These are phyloP conservation scores for Rhopalosiphum maidis DNA, from an alignment of 1,140 invertebrate genomes.

Conservation along the genomic window DNA sequence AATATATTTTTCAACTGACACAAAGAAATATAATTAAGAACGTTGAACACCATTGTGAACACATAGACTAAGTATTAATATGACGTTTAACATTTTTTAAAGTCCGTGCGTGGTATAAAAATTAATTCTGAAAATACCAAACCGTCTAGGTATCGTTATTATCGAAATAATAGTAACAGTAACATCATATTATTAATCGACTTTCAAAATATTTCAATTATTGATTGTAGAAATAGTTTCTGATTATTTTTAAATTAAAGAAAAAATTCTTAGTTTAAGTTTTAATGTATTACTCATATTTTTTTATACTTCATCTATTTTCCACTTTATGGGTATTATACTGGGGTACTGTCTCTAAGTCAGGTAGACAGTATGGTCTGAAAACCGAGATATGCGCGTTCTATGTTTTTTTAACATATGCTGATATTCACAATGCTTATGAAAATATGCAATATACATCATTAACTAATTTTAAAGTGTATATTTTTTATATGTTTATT, in stretches of 20 bases:
- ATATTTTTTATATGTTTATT: too few relatives aligned
- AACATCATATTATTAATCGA: background rate
- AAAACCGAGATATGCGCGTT: too few relatives aligned
- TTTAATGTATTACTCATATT: background rate
- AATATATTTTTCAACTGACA: background rate
- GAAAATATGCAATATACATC: too few relatives aligned
- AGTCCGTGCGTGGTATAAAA: background rate
- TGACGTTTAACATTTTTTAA: background rate
- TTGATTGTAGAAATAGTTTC: too few relatives aligned
- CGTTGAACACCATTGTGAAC: background rate
- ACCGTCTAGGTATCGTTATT: background rate
- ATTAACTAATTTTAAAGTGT: too few relatives aligned
- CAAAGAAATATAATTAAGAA: slow-evolving; percentile 18
- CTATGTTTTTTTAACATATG: too few relatives aligned
- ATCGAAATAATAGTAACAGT: background rate
- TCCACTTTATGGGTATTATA: background rate
- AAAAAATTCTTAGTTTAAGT: background rate
- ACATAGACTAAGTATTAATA: background rate
- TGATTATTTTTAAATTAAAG: background rate
- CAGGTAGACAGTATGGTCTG: too few relatives aligned
- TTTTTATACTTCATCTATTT: background rate
- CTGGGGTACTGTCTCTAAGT: too few relatives aligned
- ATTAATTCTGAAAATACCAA: background rate
- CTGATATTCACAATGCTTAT: too few relatives aligned
- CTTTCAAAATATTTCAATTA: background rate